Evolutionary conservation across 2,113 vertebrate species (phyloP), one percentile per base, ranked within the genome.

Genomic region (Perca flavescens): DNA sequence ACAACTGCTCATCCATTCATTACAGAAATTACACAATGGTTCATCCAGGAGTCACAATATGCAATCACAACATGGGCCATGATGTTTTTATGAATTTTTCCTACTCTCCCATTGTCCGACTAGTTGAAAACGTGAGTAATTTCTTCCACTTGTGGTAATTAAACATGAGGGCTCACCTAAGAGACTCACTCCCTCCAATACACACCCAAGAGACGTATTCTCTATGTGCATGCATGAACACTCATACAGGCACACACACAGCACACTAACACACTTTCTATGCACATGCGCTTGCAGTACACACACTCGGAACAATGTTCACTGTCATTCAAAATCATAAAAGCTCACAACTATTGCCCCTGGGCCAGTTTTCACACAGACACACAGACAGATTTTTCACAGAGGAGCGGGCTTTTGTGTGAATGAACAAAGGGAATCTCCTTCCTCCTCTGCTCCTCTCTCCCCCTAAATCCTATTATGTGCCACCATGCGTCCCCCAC

Each of bases 361-460:
- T 6, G 73, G 84, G 88, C 79, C 69, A 63, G 74, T 66, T 88
- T 88, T 83, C 79, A 57, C 67, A 52, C 60, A 74, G 58, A 72
- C 22, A 28, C 28, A 25, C 25, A 25, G 25, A 25, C 25, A 28
- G 28, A 46, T 78, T 83, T 81, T 84, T 89, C 84, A 78, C 71
- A 34, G 69, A 73, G 78, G 69, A 86, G 80, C 52, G 58, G 46
- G 79, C 84, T 87, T 91, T 87, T 88, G 83, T 91, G 85, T 90
- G 83, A 79, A 69, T 77, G 82, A 89, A 94, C 92, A 94, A 93
- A 94, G 85, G 91, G 92, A 88, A 93, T 89, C 88, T 92, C 92
- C 91, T 88, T 84, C 79, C 82, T 82, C 74, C 73, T 28, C 66
- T 74, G 63, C 58, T 79, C 74, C 84, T 56, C 79, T 79, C 67